phyloP scores from a whole-genome alignment of 2,888 invertebrate genomes.

The Drosophila demipolita region DNA sequence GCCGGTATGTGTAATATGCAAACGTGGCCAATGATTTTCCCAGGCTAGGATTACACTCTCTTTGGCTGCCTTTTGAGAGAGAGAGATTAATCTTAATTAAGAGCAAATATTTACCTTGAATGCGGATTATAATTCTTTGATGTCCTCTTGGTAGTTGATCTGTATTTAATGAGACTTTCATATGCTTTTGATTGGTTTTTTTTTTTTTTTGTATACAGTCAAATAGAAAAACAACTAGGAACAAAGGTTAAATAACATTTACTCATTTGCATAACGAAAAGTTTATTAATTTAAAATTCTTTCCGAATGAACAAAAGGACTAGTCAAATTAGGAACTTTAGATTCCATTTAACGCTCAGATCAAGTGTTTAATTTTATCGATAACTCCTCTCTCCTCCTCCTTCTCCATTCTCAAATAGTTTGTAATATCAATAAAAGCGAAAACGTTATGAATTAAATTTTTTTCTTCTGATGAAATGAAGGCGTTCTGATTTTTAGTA shows the following conservation, averaged over 20 bases:
- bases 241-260: not conserved
- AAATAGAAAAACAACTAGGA: not conserved
- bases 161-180: not conserved
- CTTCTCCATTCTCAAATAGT: not conserved
- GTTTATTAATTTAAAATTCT: not conserved
- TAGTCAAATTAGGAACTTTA: not conserved
- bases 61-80: not conserved
- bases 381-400: not conserved
- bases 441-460: not conserved
- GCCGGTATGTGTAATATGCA: not conserved
- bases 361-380: not conserved
- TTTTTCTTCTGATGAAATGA: not conserved
- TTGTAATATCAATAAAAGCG: not conserved
- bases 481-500: not conserved
- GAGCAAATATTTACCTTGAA: not conserved
- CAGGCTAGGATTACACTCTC: not conserved
- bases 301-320: not conserved
- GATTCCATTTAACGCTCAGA: not conserved
- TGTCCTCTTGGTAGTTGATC: not conserved
- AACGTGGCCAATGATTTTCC: not conserved
- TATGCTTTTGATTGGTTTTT: not conserved
- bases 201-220: not conserved
- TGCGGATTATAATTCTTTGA: not conserved
- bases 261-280: not conserved
- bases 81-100: not conserved